Base-by-base conservation (phyloP, 1,140 invertebrate species). In the Sinella curviseta region DNA sequence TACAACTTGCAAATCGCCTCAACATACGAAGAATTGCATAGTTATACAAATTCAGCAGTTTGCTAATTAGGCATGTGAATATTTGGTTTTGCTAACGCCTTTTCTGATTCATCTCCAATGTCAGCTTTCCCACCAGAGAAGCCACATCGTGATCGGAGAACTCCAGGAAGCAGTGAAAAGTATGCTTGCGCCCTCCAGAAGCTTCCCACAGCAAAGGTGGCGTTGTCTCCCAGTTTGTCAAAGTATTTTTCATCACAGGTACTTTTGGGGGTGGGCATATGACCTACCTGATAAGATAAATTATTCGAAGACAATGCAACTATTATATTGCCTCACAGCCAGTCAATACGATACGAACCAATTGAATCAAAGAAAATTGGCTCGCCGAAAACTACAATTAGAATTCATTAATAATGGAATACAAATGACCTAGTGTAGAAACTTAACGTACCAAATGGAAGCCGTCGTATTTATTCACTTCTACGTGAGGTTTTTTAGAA, bases 161-260 rank as follows among this genome's bases (percentile, higher is more conserved):
- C 93, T 1, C 97, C 97, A 1, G 88, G 89, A 39, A 92, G 92
- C 39, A 91, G 93, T 0, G 95, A 96, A 87, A 95, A 98, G 70
- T 95, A 87, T 0, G 94, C 93, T 86, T 98, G 96, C 28, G 94
- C 93, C 20, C 94, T 94, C 96, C 96, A 98, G 87, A 98, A 98
- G 87, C 96, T 98, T 57, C 95, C 95, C 94, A 97, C 95, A 3
- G 94, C 95, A 86, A 97, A 96, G 0, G 95, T 96, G 0, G 95
- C 96, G 75, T 88, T 88, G 79, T 90, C 39, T 48, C 39, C 39
- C 4, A 17, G 4, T 4, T 8, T 17, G 39, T 4, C 4, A 17
- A 48, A 17, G 39, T 8, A 48, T 17, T 48, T 17, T 17, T 48
- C 17, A 17, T 48, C 39, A 48, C 39, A 48, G 39, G 4, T 17